A percentile compares a stretch with the other conserved stretches of the same genome.
Conservation (phyloP, 2,113 vertebrate species). For the Collichthys lucidus region DNA sequence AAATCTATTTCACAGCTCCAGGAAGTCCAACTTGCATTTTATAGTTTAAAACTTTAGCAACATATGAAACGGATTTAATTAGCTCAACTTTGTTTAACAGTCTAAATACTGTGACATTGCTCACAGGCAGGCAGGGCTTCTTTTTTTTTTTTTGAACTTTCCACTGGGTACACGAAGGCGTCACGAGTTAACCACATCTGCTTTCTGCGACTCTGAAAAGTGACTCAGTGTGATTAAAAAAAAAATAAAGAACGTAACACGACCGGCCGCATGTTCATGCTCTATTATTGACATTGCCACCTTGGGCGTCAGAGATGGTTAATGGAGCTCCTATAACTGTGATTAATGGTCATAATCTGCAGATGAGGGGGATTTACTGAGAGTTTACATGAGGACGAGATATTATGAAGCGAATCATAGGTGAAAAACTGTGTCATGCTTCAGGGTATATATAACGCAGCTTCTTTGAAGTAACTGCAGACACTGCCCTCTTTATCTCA, state of each 20-base stretch:
- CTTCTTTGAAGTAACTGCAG: background rate
- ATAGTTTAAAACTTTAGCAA: background rate
- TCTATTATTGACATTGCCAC: background rate
- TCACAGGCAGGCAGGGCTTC: no score
- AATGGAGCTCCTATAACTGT: slow-evolving; percentile 65
- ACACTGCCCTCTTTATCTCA: no score
- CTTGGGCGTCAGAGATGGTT: background rate
- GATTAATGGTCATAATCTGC: slow-evolving; percentile 89
- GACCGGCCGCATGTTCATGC: background rate
- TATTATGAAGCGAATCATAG: slow-evolving; percentile 8
- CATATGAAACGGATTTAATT: no score
- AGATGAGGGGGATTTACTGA: slow-evolving; percentile 85
- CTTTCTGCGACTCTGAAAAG: background rate
- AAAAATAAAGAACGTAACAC: background rate
- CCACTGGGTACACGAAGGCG: background rate
- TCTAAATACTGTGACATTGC: no score
- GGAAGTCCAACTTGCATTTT: no score
- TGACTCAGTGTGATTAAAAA: background rate
- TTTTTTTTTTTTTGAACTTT: background rate
- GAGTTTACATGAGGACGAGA: slow-evolving; percentile 82
- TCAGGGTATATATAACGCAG: background rate
- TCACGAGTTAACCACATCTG: background rate
- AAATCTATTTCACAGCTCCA: background rate
- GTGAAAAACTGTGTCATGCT: background rate
- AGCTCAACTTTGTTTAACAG: no score